Evolutionary conservation across 2,113 vertebrate genomes (phyloP).

Genomic region (Nesoenas mayeri): DNA sequence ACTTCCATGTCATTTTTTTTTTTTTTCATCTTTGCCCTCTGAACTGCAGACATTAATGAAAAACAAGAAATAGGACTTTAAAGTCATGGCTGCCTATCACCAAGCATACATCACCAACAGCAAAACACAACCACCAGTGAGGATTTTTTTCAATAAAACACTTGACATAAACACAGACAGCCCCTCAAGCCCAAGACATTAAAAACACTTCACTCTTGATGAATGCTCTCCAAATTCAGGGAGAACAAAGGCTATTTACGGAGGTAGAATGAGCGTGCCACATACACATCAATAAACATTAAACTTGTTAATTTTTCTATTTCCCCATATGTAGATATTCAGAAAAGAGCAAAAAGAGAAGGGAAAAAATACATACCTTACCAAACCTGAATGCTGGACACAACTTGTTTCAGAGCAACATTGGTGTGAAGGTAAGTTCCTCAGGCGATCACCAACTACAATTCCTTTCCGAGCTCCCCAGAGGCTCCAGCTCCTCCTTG

Average conservation of each 20-base stretch:
- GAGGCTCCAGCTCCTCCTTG: conserved; percentile 4
- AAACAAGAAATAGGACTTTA: neutral
- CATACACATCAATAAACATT: neutral
- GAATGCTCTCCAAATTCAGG: neutral
- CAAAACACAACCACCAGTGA: neutral
- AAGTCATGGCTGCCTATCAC: neutral
- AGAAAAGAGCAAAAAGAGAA: neutral
- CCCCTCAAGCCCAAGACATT: neutral
- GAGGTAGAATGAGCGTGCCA: neutral
- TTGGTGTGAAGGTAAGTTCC: conserved; percentile 54
- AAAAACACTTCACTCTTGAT: neutral
- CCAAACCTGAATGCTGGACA: conserved; percentile 32
- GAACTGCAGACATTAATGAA: neutral
- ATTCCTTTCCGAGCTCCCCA: neutral
- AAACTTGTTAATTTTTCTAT: neutral
- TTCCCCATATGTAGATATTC: neutral
- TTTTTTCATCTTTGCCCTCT: neutral
- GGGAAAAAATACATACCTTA: conserved; percentile 60
- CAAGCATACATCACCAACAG: neutral
- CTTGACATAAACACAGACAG: neutral
- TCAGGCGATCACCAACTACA: conserved; percentile 15
- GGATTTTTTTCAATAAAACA: neutral
- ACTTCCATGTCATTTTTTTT: neutral
- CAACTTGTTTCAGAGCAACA: conserved; percentile 68
- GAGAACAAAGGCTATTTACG: neutral